phyloP scores from a whole-genome alignment of 2,113 vertebrate genomes.

The Phylloscopus whistleri region DNA sequence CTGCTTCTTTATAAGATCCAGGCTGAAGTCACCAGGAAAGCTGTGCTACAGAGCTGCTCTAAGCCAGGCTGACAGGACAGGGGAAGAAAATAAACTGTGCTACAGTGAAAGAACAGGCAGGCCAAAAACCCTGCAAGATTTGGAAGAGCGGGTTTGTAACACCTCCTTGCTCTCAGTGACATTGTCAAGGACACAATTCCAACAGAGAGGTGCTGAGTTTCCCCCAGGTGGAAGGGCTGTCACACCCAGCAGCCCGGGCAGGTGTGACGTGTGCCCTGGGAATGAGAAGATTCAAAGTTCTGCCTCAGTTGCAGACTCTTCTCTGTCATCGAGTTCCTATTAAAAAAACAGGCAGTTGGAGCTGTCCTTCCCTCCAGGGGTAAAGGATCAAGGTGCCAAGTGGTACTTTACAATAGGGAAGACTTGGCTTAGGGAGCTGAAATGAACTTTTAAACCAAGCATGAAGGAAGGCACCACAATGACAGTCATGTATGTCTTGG shows the following conservation, averaged over 20 bases:
- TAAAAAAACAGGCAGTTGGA: accelerated
- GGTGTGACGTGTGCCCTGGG: accelerated
- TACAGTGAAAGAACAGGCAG: not conserved
- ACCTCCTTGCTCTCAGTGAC: not conserved
- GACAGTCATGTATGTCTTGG: accelerated
- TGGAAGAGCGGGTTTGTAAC: not conserved
- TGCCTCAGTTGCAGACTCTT: not conserved
- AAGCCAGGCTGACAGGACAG: not conserved
- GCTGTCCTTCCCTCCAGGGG: not conserved
- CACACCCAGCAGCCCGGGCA: not conserved
- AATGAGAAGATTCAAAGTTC: not conserved
- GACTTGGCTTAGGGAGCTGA: not conserved
- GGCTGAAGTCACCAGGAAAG: not conserved
- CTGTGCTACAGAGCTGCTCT: not conserved
- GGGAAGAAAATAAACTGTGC: not conserved
- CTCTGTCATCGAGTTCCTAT: not conserved
- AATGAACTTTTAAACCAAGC: not conserved
- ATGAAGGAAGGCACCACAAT: not conserved
- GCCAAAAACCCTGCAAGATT: not conserved
- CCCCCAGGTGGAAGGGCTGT: not conserved
- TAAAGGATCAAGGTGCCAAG: not conserved
- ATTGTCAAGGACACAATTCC: not conserved
- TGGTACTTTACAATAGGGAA: not conserved
- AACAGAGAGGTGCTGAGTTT: not conserved
- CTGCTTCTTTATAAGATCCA: not conserved